Percentiles rank a stretch among this genome's conserved stretches.
phyloP scores from a whole-genome alignment of 1,140 invertebrate genomes.

The Harpegnathos saltator region DNA sequence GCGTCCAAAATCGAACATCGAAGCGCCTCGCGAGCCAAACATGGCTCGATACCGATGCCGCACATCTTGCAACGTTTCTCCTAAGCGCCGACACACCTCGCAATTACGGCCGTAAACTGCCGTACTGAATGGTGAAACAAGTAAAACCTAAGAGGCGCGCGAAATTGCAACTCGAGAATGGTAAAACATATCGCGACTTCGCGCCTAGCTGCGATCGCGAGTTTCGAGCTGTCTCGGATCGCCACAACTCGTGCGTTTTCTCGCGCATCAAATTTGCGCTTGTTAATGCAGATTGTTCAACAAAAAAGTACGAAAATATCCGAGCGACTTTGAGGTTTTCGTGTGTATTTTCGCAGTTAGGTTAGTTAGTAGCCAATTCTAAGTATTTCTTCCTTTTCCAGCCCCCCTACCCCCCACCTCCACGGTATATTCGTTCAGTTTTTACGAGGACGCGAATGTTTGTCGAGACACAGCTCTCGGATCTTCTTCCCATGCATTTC shows the following conservation, averaged over 20 bases:
- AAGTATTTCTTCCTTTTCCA: constrained; percentile 62
- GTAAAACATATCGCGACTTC: constrained; percentile 9
- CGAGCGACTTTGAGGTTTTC: background rate
- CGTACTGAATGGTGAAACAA: background rate
- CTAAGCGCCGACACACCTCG: constrained; percentile 14
- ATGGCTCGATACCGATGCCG: constrained; percentile 27
- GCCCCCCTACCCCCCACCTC: too few species aligned
- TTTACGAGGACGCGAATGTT: constrained; percentile 65
- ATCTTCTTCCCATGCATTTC: constrained; percentile 60
- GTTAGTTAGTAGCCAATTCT: background rate
- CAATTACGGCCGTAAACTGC: constrained; percentile 47
- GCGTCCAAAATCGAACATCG: constrained; percentile 53
- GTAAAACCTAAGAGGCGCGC: constrained; percentile 17
- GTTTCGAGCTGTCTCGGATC: background rate
- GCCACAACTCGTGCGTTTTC: background rate
- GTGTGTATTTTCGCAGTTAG: constrained; percentile 37
- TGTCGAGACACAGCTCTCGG: constrained; percentile 51
- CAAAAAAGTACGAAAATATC: background rate
- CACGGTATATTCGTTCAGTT: constrained; percentile 45
- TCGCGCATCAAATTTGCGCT: background rate
- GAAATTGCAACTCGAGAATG: background rate
- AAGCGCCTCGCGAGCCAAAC: constrained; percentile 20
- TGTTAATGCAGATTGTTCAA: background rate
- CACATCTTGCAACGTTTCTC: constrained; percentile 24
- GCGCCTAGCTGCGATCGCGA: background rate